These are phyloP conservation scores for Trichomycterus rosablanca DNA, from an alignment of 2,113 vertebrate genomes.

Conservation along the genomic window DNA sequence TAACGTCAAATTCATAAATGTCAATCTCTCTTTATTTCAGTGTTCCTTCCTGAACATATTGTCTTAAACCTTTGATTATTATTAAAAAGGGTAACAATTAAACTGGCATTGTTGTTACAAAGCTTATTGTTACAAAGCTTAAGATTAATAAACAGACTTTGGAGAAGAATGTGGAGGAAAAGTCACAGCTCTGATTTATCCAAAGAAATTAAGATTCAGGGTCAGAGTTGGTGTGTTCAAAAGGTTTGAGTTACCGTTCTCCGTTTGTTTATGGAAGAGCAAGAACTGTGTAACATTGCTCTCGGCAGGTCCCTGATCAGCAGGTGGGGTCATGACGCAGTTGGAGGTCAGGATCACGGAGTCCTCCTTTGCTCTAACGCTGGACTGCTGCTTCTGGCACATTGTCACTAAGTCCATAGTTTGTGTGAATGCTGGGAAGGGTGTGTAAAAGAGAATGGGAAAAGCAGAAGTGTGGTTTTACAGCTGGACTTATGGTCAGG, in stretches of 20 bases:
- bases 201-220: not conserved
- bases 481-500: no score
- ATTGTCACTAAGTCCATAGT: not conserved
- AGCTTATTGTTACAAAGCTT: no score
- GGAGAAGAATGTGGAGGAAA: not conserved
- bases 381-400: not conserved
- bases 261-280: conserved; percentile 23
- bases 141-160: no score
- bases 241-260: not conserved
- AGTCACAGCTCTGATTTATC: not conserved
- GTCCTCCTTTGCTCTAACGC: not conserved
- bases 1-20: no score
- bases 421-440: not conserved
- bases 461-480: no score
- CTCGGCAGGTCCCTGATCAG: conserved; percentile 8
- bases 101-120: no score
- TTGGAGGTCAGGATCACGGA: not conserved
- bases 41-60: no score
- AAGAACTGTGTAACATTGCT: not conserved
- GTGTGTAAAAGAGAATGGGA: not conserved
- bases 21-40: no score
- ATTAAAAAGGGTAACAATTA: no score
- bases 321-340: conserved; percentile 4
- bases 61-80: no score
- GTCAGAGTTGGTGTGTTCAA: conserved; percentile 17